Conservation (phyloP, 2,113 vertebrate species). For the Dromas ardeola region DNA sequence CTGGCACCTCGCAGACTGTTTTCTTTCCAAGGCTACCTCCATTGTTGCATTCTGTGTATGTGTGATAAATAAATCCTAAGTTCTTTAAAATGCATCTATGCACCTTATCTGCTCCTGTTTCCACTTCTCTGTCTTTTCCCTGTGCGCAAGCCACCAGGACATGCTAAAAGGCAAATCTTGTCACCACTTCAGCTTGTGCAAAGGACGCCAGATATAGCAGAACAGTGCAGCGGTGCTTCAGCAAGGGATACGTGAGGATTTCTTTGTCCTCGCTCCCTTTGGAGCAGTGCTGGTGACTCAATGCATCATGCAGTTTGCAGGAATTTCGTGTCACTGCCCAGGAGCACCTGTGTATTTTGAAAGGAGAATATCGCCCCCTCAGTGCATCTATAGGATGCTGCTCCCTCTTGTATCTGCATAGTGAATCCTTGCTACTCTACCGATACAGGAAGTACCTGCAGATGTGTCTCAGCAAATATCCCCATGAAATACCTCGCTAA, state of each 20-base stretch:
- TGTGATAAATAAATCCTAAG: neutral
- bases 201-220: neutral
- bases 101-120: neutral
- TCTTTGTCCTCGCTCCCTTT: neutral
- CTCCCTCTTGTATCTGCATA: neutral
- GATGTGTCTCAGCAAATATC: neutral
- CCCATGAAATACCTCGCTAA: neutral
- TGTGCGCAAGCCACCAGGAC: neutral
- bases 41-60: neutral
- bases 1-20: neutral
- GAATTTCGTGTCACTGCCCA: neutral
- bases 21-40: neutral
- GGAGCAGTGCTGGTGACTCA: neutral
- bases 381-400: neutral
- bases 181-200: neutral
- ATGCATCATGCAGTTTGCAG: neutral
- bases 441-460: neutral
- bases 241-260: neutral
- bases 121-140: neutral
- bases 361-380: neutral
- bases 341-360: neutral
- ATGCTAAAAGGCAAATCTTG: constrained; percentile 15
- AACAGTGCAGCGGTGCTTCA: neutral
- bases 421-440: neutral
- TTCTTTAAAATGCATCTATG: neutral